Evolutionary conservation across 2,113 vertebrate species (phyloP).

Genomic region (Dendropsophus ebraccatus): DNA sequence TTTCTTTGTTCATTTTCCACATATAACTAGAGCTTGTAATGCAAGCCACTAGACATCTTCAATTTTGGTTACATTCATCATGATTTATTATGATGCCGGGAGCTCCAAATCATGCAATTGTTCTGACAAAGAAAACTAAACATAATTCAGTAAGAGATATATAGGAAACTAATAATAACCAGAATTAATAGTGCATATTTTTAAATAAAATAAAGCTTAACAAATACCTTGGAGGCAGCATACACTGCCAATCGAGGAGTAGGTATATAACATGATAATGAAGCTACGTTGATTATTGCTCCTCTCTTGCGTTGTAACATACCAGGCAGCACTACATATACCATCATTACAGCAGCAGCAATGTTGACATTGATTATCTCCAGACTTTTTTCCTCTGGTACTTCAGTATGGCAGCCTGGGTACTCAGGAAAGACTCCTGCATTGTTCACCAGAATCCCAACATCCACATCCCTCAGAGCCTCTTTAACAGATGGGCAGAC

Average conservation of each 20-base stretch:
- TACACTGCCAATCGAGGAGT: constrained; percentile 73
- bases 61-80: too few species aligned
- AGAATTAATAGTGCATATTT: too few species aligned
- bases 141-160: too few species aligned
- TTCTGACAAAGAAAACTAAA: too few species aligned
- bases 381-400: constrained; percentile 81
- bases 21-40: too few species aligned
- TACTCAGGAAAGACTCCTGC: constrained; percentile 68
- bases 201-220: too few species aligned
- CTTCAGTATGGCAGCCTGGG: constrained; percentile 72
- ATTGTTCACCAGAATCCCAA: constrained; percentile 93
- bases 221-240: constrained; percentile 79
- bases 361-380: constrained; percentile 81
- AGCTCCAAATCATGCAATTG: too few species aligned
- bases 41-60: too few species aligned
- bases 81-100: too few species aligned
- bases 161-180: too few species aligned
- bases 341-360: constrained; percentile 80
- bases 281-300: constrained; percentile 89
- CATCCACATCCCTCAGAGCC: constrained; percentile 80
- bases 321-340: constrained; percentile 83
- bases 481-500: constrained; percentile 76
- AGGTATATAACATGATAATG: constrained; percentile 75
- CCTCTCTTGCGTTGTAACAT: constrained; percentile 88
- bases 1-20: too few species aligned